Evolutionary conservation across 1,140 invertebrate genomes (phyloP), one percentile per base, ranked within the genome.

Genomic region (Micrasema minimum): DNA sequence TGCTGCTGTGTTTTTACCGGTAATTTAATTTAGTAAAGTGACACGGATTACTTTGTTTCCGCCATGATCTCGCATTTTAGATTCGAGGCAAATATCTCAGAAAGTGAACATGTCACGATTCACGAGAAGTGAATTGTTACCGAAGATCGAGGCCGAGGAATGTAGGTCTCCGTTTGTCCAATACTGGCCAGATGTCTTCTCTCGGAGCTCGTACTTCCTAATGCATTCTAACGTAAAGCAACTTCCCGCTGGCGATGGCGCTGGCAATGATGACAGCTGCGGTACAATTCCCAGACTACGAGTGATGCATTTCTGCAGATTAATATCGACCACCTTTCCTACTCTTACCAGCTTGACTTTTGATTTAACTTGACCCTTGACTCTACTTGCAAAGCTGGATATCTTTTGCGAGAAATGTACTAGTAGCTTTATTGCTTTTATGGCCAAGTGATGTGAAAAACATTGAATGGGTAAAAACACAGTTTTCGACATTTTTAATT

Each of bases 111-210:
- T 64, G 43, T 64, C 43, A 35, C 59, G 41, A 14, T 37, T 57
- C 53, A 57, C 31, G 53, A 22, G 26, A 48, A 64, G 59, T 45
- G 41, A 64, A 46, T 45, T 62, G 43, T 48, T 46, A n/a, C 59
- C 43, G 43, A 48, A 12, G 22, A 46, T 46, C 20, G 41, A 26
- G 43, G 43, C 59, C 59, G 43, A 45, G 43, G 22, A 64, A 46
- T 64, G 59, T 57, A 64, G 59, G 43, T 64, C 43, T 64, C 43
- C 59, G 59, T 23, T 35, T 16, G 59, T 64, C 59, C 43, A 64
- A 16, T 43, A 41, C 43, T 41, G 43, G 23, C 59, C 26, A 57
- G 53, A 57, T 64, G 59, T 59, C 26, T 55, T 55, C 51, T 55
- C 35, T 51, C 48, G 20, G 1, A 11, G 48, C 20, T 4, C 2